phyloP scores from a whole-genome alignment of 2,113 vertebrate genomes.

The Cisticola juncidis region DNA sequence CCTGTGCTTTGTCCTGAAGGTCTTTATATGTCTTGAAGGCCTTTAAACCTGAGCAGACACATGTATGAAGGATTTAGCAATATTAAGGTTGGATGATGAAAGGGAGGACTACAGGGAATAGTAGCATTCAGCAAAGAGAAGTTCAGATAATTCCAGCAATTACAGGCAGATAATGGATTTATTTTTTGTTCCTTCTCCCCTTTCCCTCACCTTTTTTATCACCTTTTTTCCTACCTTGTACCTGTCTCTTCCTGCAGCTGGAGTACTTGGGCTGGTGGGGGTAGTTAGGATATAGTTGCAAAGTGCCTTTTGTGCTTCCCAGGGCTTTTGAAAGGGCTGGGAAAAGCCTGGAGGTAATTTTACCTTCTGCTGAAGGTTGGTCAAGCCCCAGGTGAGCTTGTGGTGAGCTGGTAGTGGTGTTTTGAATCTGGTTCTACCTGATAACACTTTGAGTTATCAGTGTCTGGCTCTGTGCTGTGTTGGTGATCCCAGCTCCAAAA shows the following conservation, averaged over 20 bases:
- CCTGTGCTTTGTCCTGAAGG: conserved; percentile 1
- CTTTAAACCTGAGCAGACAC: neutral
- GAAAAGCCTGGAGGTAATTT: neutral
- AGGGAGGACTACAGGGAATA: neutral
- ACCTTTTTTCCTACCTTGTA: neutral
- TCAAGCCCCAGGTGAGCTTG: neutral
- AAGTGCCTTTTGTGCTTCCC: neutral
- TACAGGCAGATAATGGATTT: neutral
- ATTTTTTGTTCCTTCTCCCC: neutral
- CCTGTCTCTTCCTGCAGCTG: neutral
- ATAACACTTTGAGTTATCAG: neutral
- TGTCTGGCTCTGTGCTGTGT: fast-evolving
- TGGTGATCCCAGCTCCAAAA: neutral
- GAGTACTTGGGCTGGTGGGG: neutral
- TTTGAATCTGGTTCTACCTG: neutral
- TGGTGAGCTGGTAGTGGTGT: neutral
- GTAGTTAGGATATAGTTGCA: neutral
- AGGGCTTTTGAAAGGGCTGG: neutral
- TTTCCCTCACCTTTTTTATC: neutral
- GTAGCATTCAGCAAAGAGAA: neutral
- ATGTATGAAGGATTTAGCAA: neutral
- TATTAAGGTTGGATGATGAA: neutral
- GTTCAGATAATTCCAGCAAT: neutral
- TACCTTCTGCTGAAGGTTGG: neutral
- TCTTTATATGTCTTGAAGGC: conserved; percentile 12